Conservation (phyloP, 2,888 invertebrate genomes). For the Chorisops tibialis region DNA sequence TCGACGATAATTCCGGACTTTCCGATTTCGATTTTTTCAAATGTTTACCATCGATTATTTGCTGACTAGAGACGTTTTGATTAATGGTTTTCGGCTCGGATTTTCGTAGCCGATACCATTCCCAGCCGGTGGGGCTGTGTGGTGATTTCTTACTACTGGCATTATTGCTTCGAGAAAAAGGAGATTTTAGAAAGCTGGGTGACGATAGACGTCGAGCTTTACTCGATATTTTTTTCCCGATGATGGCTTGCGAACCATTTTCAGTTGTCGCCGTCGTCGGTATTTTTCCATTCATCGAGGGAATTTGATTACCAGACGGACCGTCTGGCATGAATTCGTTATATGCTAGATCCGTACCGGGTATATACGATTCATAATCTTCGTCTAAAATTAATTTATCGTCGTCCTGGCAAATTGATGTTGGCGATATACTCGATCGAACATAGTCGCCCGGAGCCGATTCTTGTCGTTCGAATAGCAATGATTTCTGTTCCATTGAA, state of each 20-base stretch:
- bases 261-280: conserved; percentile 27
- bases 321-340: conserved; percentile 52
- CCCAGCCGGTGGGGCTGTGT: conserved; percentile 51
- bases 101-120: conserved; percentile 50
- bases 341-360: conserved; percentile 52
- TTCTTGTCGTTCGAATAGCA: conserved; percentile 47
- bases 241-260: neutral
- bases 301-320: conserved; percentile 46
- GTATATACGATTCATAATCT: conserved; percentile 55
- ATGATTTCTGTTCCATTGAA: conserved; percentile 47
- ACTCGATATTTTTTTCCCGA: conserved; percentile 54
- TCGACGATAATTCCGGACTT: conserved; percentile 20
- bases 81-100: conserved; percentile 26
- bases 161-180: conserved; percentile 51
- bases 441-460: conserved; percentile 49
- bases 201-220: conserved; percentile 59
- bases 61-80: conserved; percentile 12
- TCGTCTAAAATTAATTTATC: conserved; percentile 59
- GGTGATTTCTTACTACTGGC: conserved; percentile 37
- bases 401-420: conserved; percentile 41
- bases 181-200: conserved; percentile 58
- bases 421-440: neutral
- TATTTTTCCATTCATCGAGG: conserved; percentile 35
- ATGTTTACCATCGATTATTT: neutral
- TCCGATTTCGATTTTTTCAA: conserved; percentile 31